Percentiles rank a stretch among this genome's conserved stretches.
Evolutionary conservation across 2,797 vertebrate species (phyloP).

Genomic region (Notolabrus celidotus): DNA sequence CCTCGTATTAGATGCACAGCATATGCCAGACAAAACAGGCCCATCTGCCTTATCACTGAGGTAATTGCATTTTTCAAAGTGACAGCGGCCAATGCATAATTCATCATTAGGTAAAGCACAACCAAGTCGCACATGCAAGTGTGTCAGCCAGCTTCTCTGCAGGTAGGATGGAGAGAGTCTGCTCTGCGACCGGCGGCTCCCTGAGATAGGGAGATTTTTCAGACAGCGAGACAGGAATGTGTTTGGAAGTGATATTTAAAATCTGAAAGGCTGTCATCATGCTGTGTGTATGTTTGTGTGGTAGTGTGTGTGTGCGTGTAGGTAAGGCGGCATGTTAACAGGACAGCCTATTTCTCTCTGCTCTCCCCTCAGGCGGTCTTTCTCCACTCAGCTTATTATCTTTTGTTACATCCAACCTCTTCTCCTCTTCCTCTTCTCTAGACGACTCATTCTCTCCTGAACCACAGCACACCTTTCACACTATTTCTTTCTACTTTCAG

Average conservation of each 20-base stretch:
- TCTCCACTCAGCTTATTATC: conserved; percentile 69
- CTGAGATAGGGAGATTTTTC: conserved; percentile 45
- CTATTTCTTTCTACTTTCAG: conserved; percentile 11
- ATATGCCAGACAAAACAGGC: conserved; percentile 82
- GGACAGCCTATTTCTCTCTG: conserved; percentile 51
- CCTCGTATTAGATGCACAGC: conserved; percentile 75
- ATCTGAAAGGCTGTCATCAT: conserved; percentile 56
- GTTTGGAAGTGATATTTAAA: conserved; percentile 72
- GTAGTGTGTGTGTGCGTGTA: conserved; percentile 18
- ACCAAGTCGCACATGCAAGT: conserved; percentile 61
- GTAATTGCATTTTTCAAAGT: conserved; percentile 83
- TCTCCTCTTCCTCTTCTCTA: conserved; percentile 38
- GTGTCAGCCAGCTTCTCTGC: conserved; percentile 63
- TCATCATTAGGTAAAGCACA: conserved; percentile 81
- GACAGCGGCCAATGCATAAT: conserved; percentile 83
- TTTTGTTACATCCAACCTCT: conserved; percentile 62
- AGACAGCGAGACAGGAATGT: conserved; percentile 48
- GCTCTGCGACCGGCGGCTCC: conserved; percentile 52
- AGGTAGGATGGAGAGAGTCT: conserved; percentile 53
- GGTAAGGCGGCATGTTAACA: conserved; percentile 68
- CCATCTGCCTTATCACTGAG: conserved; percentile 84
- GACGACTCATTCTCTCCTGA: conserved; percentile 47
- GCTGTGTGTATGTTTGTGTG: conserved; percentile 22
- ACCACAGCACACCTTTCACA: conserved; percentile 32
- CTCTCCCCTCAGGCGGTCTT: conserved; percentile 57